Evolutionary conservation across 2,797 vertebrate species (phyloP).

Genomic region (Iguana delicatissima): DNA sequence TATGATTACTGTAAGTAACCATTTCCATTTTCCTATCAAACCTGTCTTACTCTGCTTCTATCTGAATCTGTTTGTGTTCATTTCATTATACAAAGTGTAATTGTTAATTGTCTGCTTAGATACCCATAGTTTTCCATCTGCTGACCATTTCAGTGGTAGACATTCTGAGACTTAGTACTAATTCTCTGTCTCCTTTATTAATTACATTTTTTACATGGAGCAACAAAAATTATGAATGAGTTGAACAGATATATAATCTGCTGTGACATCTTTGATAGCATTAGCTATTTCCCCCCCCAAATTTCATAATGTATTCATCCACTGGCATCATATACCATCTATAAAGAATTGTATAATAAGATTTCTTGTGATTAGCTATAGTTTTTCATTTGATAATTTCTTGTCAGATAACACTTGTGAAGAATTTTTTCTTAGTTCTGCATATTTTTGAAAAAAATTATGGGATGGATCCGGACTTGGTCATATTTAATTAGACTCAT

Average conservation of each 20-base stretch:
- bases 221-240: neutral
- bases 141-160: neutral
- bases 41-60: neutral
- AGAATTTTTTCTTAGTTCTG: neutral
- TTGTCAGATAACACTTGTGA: neutral
- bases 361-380: neutral
- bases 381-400: neutral
- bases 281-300: neutral
- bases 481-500: neutral
- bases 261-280: neutral
- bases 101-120: neutral
- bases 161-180: neutral
- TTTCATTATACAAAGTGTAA: neutral
- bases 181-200: neutral
- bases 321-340: neutral
- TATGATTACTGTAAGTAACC: constrained; percentile 12
- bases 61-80: neutral
- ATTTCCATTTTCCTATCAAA: neutral
- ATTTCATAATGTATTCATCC: neutral
- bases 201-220: neutral
- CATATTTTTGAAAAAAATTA: neutral
- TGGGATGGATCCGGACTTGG: neutral
- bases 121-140: constrained; percentile 1
- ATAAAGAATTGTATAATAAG: neutral
- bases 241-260: neutral